These are phyloP conservation scores for Hylyphantes graminicola DNA, from an alignment of 1,140 invertebrate genomes.

Conservation along the genomic window DNA sequence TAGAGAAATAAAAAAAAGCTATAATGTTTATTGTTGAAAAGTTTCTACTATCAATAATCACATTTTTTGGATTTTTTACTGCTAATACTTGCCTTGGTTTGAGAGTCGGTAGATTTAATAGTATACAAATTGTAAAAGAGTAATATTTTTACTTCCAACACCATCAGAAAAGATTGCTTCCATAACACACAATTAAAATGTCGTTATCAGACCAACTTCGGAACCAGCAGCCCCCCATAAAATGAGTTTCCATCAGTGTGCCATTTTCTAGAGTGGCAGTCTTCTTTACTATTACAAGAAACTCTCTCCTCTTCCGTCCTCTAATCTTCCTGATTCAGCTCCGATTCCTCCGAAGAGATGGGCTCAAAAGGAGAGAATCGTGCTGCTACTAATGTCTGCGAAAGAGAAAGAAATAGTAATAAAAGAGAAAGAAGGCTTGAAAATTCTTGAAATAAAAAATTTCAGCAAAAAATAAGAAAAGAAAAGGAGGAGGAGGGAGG, in stretches of 20 bases:
- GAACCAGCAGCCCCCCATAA: too few relatives aligned
- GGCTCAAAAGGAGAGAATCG: not conserved
- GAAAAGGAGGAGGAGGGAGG: not conserved
- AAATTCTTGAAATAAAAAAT: not conserved
- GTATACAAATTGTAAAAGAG: too few relatives aligned
- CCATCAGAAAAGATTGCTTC: too few relatives aligned
- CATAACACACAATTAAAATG: too few relatives aligned
- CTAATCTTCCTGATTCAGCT: slow-evolving; percentile 40
- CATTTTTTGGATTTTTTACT: too few relatives aligned
- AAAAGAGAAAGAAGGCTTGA: slow-evolving; percentile 6
- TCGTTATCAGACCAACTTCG: too few relatives aligned
- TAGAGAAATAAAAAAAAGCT: too few relatives aligned
- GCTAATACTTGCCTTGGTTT: too few relatives aligned
- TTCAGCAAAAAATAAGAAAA: slow-evolving; percentile 12
- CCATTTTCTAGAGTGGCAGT: slow-evolving; percentile 41
- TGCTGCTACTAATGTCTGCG: slow-evolving; percentile 33
- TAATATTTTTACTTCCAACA: too few relatives aligned
- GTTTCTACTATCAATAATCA: too few relatives aligned
- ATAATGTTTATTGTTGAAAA: too few relatives aligned
- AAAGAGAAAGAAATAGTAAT: slow-evolving; percentile 12
- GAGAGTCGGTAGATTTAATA: too few relatives aligned
- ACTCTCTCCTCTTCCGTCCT: slow-evolving; percentile 1
- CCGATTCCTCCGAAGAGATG: not conserved
- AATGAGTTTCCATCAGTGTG: not conserved
- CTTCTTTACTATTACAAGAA: not conserved